These are phyloP conservation scores for Parnassius smintheus DNA, from an alignment of 2,888 invertebrate genomes.

Conservation along the genomic window DNA sequence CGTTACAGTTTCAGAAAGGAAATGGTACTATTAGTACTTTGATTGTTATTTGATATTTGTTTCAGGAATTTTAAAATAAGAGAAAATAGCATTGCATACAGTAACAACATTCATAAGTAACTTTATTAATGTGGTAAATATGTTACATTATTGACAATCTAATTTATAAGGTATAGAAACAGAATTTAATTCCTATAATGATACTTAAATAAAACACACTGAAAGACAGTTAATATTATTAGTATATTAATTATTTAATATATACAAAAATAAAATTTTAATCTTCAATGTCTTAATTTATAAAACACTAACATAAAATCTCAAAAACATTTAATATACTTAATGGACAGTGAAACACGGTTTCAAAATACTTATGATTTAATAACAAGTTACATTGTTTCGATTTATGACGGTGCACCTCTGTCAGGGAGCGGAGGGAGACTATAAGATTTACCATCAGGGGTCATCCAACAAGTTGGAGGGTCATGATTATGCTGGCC, in stretches of 20 bases:
- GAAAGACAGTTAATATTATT: background rate
- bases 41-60: too few species aligned
- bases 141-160: too few species aligned
- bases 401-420: conserved; percentile 38
- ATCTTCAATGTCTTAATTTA: too few species aligned
- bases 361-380: conserved; percentile 47
- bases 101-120: too few species aligned
- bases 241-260: background rate
- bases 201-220: background rate
- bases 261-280: too few species aligned
- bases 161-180: too few species aligned
- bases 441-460: conserved; percentile 72
- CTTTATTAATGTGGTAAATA: too few species aligned
- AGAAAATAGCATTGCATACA: too few species aligned
- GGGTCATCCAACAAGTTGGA: conserved; percentile 77
- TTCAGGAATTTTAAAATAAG: too few species aligned
- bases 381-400: conserved; percentile 37
- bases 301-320: conserved; percentile 25
- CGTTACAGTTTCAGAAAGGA: too few species aligned
- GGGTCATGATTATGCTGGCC: conserved; percentile 74
- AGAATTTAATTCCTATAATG: too few species aligned
- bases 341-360: conserved; percentile 32
- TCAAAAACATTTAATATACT: conserved; percentile 25
- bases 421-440: conserved; percentile 65
- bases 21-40: too few species aligned